Conservation (phyloP, 2,888 invertebrate genomes). For the Sepiola atlantica region DNA sequence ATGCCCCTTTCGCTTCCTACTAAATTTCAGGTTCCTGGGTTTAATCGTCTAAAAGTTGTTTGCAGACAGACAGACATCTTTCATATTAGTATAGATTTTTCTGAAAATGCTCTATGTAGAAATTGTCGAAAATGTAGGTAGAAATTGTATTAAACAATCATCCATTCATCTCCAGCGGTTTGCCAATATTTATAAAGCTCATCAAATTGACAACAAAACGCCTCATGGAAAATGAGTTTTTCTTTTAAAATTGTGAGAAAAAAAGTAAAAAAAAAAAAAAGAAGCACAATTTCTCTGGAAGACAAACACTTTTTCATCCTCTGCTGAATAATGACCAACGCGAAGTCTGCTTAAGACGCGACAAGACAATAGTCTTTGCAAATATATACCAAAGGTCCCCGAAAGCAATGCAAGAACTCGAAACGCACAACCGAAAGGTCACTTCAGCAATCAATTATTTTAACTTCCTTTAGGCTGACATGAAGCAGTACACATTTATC, state of each 20-base stretch:
- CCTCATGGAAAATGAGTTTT: background rate
- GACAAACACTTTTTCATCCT: background rate
- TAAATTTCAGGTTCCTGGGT: too few species aligned
- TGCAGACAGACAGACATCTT: too few species aligned
- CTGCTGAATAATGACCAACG: background rate
- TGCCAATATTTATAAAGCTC: background rate
- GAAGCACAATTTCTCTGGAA: background rate
- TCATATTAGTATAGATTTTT: too few species aligned
- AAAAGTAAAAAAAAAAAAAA: too few species aligned
- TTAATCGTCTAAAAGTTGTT: too few species aligned
- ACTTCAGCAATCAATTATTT: background rate
- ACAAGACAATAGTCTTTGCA: background rate
- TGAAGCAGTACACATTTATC: background rate
- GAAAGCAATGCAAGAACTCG: background rate
- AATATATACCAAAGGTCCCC: background rate
- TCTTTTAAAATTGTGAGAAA: background rate
- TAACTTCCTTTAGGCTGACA: conserved; percentile 6
- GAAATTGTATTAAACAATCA: too few species aligned
- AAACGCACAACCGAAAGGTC: background rate
- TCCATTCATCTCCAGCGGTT: background rate
- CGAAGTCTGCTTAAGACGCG: background rate
- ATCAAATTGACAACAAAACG: background rate
- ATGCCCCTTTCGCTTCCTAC: too few species aligned
- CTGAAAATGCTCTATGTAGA: too few species aligned
- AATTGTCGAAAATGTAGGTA: too few species aligned